Percentiles rank a stretch among this genome's conserved stretches.
These are phyloP conservation scores for Euura saliciscinereae DNA, from an alignment of 1,140 invertebrate species.

Conservation along the genomic window DNA sequence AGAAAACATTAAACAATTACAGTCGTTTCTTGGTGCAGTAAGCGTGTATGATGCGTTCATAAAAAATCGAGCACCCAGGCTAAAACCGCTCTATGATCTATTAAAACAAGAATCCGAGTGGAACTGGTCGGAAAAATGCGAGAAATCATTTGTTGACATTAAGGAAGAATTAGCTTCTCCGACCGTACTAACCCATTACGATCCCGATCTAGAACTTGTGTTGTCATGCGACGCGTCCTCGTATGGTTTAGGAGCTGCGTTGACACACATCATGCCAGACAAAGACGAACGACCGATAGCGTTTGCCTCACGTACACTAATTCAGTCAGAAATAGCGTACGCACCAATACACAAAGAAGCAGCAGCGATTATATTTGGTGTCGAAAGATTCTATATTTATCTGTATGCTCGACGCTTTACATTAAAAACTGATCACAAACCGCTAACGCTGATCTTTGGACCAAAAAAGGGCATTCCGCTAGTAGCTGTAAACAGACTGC, in stretches of 20 bases:
- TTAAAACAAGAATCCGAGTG: constrained; percentile 40
- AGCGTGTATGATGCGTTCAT: constrained; percentile 30
- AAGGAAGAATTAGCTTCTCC: constrained; percentile 38
- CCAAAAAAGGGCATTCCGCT: constrained; percentile 43
- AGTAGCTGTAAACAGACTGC: constrained; percentile 39
- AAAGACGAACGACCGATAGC: constrained; percentile 50
- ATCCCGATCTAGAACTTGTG: constrained; percentile 43
- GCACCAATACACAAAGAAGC: constrained; percentile 57
- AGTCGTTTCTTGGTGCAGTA: constrained; percentile 12
- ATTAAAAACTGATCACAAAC: constrained; percentile 58
- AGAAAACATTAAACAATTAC: constrained; percentile 10
- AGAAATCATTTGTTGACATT: constrained; percentile 35
- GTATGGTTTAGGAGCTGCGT: constrained; percentile 48
- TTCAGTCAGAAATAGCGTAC: constrained; percentile 52
- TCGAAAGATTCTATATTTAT: constrained; percentile 51
- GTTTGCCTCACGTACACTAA: constrained; percentile 54
- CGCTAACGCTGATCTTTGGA: constrained; percentile 51
- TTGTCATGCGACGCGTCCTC: constrained; percentile 54
- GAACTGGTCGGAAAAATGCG: constrained; percentile 30
- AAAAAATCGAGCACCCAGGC: constrained; percentile 33
- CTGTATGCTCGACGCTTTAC: constrained; percentile 52
- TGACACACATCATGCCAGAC: constrained; percentile 48
- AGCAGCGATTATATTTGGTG: constrained; percentile 38
- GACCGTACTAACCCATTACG: constrained; percentile 47
- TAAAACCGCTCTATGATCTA: constrained; percentile 31